Evolutionary conservation across 2,888 invertebrate genomes (phyloP).

Genomic region (Deilephila elpenor): DNA sequence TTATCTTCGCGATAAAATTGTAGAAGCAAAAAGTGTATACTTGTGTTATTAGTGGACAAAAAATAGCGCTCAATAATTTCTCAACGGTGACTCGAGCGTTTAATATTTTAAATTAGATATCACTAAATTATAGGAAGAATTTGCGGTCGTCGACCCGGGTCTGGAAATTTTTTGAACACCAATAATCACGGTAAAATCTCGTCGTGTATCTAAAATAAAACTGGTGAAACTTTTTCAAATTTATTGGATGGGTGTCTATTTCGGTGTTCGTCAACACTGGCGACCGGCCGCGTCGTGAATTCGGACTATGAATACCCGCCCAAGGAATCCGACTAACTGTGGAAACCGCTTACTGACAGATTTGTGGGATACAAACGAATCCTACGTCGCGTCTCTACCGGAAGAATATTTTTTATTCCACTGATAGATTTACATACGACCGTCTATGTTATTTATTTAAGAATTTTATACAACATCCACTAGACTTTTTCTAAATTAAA

Average conservation of each 20-base stretch:
- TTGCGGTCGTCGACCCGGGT: conserved; percentile 66
- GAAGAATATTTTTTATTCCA: conserved; percentile 58
- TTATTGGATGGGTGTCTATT: conserved; percentile 76
- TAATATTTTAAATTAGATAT: conserved; percentile 62
- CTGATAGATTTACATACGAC: conserved; percentile 57
- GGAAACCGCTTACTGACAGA: conserved; percentile 72
- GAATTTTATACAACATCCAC: conserved; percentile 35
- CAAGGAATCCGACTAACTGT: conserved; percentile 60
- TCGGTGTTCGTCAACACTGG: conserved; percentile 70
- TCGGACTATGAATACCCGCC: conserved; percentile 71
- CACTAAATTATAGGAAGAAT: conserved; percentile 68
- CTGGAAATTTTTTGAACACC: conserved; percentile 58
- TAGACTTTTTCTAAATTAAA: neutral
- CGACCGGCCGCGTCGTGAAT: conserved; percentile 55
- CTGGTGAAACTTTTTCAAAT: conserved; percentile 72
- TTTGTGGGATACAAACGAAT: conserved; percentile 78
- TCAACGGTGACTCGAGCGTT: conserved; percentile 51
- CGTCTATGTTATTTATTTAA: conserved; percentile 45
- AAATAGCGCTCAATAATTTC: conserved; percentile 40
- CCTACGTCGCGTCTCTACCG: conserved; percentile 51
- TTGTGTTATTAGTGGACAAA: conserved; percentile 41
- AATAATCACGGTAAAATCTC: conserved; percentile 73
- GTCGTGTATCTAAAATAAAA: conserved; percentile 65
- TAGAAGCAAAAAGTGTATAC: conserved; percentile 42
- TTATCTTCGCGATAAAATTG: conserved; percentile 47